Percentiles rank a stretch among this genome's conserved stretches.
Evolutionary conservation across 2,113 vertebrate species (phyloP).

Genomic region (Martes martes): DNA sequence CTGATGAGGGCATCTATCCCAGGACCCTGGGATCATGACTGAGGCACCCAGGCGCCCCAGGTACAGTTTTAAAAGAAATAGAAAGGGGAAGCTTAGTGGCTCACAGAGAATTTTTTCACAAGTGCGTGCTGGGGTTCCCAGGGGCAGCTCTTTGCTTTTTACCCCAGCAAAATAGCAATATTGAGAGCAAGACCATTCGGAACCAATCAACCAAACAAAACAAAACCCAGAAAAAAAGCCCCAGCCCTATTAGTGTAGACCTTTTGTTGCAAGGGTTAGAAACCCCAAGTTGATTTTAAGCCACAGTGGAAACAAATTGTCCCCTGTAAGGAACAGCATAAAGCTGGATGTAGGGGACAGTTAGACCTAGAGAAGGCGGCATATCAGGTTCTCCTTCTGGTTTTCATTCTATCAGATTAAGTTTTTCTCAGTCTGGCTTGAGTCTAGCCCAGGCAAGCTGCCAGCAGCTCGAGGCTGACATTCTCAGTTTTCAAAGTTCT

Average conservation of each 20-base stretch:
- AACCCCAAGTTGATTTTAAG: not conserved
- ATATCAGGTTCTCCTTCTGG: not conserved
- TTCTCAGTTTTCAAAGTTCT: not conserved
- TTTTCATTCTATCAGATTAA: not conserved
- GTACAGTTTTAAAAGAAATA: not conserved
- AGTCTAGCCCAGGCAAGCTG: not conserved
- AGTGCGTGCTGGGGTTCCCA: not conserved
- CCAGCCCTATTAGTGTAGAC: fast-evolving
- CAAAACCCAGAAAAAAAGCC: not conserved
- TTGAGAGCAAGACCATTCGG: not conserved
- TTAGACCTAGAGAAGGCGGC: too few relatives aligned
- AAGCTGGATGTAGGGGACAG: not conserved
- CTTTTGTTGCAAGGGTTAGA: not conserved
- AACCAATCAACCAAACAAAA: not conserved
- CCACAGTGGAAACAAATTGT: not conserved
- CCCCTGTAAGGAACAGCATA: too few relatives aligned
- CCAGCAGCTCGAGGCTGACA: not conserved
- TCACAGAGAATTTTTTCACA: not conserved
- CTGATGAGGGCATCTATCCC: fast-evolving
- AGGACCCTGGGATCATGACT: too few relatives aligned
- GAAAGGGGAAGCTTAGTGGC: not conserved
- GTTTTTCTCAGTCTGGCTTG: not conserved
- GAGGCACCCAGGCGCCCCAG: too few relatives aligned
- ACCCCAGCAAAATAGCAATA: not conserved
- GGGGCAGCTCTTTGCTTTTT: not conserved